Base-by-base conservation (phyloP, 2,888 invertebrate genomes). In the Cyaniris semiargus region DNA sequence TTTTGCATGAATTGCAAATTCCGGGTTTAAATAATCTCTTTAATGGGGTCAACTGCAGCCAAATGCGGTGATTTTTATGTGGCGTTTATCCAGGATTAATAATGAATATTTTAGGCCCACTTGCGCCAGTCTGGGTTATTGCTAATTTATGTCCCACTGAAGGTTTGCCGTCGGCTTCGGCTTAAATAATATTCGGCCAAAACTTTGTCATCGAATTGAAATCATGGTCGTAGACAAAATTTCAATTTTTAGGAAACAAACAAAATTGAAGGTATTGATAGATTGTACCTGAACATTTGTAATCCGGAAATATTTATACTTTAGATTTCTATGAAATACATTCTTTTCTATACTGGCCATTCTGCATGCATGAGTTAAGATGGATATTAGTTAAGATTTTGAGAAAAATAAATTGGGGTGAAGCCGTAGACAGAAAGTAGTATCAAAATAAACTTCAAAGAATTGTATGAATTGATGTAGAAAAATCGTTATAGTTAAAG, bases 21-120 rank as follows among this genome's bases (percentile, higher is more conserved):
- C 38, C 10, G 27, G 60, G 60, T 13, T 74, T 27, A 74, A 74
- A 74, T 81, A 66, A 76, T 75, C 79, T 79, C 83, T 84, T 31
- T 66, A 66, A 31, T 31, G 18, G 27, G 66, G 66, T 66, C 66
- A 66, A 66, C 27, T 66, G 18, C 27, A 23, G 60, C 3, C 3
- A 31, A 66, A 66, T 18, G 27, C 15, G 66, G 27, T 31, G 27
- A 66, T 21, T 60, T 60, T 27, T 66, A 66, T 31, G 66, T 66
- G 15, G 15, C 3, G 10, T 53, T 66, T 23, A 66, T 66, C 27
- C 66, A 66, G 66, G 31, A 15, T 66, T 27, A 27, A 66, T 27
- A 66, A 66, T 66, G 60, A 66, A 66, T 66, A 58, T 58, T 58
- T 58, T 21, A 3, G 53, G 53, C 53, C 18, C 18, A 53, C 4